These are phyloP conservation scores for Alloscopus bannaensis DNA, from an alignment of 2,888 invertebrate genomes.

Conservation along the genomic window DNA sequence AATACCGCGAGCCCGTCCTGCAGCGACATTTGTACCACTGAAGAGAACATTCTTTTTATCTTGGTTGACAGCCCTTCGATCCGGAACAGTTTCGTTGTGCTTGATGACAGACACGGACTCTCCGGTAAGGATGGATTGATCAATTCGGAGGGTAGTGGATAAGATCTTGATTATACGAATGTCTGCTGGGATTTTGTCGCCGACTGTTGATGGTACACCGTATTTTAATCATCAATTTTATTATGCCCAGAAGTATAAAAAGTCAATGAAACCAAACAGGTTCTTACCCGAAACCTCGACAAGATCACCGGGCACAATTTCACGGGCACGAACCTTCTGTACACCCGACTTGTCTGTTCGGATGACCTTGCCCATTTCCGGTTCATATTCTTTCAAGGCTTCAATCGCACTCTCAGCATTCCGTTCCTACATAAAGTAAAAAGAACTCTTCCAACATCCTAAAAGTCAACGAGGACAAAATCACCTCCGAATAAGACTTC, in stretches of 20 bases:
- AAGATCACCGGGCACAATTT: constrained; percentile 98
- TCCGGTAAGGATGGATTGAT: constrained; percentile 99
- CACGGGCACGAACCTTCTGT: constrained; percentile 97
- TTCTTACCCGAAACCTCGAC: constrained; percentile 90
- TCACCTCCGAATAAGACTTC: constrained; percentile 73
- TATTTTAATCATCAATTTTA: background rate
- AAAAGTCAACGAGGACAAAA: background rate
- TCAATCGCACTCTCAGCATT: constrained; percentile 99
- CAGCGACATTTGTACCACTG: constrained; percentile 99
- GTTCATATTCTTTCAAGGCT: constrained; percentile 99
- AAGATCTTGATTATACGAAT: constrained; percentile 96
- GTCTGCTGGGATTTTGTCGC: constrained; percentile 99
- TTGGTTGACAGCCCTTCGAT: constrained; percentile 99
- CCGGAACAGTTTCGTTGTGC: constrained; percentile 98
- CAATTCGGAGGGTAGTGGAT: constrained; percentile 99
- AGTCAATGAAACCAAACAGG: too few species aligned
- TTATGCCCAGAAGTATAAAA: too few species aligned
- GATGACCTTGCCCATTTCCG: constrained; percentile 99
- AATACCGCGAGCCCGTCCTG: constrained; percentile 98
- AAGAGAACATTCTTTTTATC: constrained; percentile 99
- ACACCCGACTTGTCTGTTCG: constrained; percentile 97
- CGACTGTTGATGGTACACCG: too few species aligned
- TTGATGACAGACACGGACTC: constrained; percentile 99
- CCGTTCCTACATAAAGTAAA: constrained; percentile 86
- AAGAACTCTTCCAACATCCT: background rate